These are phyloP conservation scores for Chrysaora quinquecirrha DNA, from an alignment of 30 jellyfish, hydroid and myxozoan genomes.

Conservation along the genomic window DNA sequence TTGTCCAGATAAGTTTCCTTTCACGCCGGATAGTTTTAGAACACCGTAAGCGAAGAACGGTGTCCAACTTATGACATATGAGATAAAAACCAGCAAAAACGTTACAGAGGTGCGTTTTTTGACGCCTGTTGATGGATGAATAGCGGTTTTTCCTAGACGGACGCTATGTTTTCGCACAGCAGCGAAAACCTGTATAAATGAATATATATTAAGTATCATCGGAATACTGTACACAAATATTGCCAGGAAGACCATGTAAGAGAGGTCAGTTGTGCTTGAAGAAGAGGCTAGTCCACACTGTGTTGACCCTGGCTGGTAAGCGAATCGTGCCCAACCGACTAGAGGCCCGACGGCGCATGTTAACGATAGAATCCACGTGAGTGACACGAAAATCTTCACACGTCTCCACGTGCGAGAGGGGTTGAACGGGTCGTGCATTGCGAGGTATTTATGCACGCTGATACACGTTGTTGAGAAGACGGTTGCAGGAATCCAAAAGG, in stretches of 20 bases:
- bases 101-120: conserved; percentile 55
- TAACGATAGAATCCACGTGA: conserved; percentile 49
- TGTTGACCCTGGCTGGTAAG: conserved; percentile 18
- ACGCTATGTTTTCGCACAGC: conserved; percentile 51
- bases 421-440: conserved; percentile 59
- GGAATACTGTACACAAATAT: conserved; percentile 55
- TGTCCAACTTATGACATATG: conserved; percentile 72
- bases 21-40: conserved; percentile 23
- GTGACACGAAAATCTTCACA: conserved; percentile 21
- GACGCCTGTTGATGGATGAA: conserved; percentile 13
- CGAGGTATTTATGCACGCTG: conserved; percentile 42
- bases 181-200: conserved; percentile 40
- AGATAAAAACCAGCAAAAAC: conserved; percentile 41
- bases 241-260: conserved; percentile 60
- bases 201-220: conserved; percentile 11
- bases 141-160: conserved; percentile 49
- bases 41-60: conserved; percentile 58
- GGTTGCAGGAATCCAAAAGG: conserved; percentile 72
- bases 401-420: conserved; percentile 44
- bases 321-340: conserved; percentile 42
- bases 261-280: conserved; percentile 3
- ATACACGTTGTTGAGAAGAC: conserved; percentile 60
- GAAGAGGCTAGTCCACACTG: conserved; percentile 61
- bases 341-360: conserved; percentile 61
- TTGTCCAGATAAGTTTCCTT: conserved; percentile 46